phyloP scores from a whole-genome alignment of 2,113 vertebrate genomes.

The Caloenas nicobarica region DNA sequence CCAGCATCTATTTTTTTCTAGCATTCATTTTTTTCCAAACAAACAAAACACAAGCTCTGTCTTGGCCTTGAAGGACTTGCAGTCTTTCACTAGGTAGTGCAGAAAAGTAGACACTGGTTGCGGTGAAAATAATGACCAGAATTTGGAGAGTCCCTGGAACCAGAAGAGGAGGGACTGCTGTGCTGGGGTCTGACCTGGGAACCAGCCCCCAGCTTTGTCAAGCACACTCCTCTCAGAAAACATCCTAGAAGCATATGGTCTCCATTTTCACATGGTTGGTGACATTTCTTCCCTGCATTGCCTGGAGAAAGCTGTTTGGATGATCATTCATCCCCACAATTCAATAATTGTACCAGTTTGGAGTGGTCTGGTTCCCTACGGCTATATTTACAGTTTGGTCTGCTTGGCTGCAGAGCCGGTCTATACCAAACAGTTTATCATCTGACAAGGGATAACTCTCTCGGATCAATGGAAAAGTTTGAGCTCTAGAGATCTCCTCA shows the following conservation, averaged over 20 bases:
- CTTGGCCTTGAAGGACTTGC: background rate
- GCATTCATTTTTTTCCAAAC: background rate
- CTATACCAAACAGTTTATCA: fast-evolving
- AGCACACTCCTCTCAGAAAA: background rate
- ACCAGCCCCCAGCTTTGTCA: background rate
- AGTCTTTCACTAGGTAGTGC: background rate
- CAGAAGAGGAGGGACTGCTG: background rate
- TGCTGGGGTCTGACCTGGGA: background rate
- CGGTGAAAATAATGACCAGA: background rate
- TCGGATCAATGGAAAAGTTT: background rate
- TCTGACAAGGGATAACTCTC: background rate
- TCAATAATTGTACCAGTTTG: background rate
- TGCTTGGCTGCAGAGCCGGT: background rate
- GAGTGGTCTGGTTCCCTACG: background rate
- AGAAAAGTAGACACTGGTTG: background rate
- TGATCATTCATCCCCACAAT: background rate
- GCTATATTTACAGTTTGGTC: background rate
- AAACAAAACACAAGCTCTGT: background rate
- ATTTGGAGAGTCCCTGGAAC: background rate
- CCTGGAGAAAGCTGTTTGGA: background rate
- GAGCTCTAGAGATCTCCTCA: background rate
- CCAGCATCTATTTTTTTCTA: background rate
- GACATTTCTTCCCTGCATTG: background rate
- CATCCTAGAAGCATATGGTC: background rate
- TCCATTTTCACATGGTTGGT: background rate